A percentile compares a stretch with the other conserved stretches of the same genome.
Evolutionary conservation across 2,797 vertebrate genomes (phyloP).

Genomic region (Myripristis murdjan): DNA sequence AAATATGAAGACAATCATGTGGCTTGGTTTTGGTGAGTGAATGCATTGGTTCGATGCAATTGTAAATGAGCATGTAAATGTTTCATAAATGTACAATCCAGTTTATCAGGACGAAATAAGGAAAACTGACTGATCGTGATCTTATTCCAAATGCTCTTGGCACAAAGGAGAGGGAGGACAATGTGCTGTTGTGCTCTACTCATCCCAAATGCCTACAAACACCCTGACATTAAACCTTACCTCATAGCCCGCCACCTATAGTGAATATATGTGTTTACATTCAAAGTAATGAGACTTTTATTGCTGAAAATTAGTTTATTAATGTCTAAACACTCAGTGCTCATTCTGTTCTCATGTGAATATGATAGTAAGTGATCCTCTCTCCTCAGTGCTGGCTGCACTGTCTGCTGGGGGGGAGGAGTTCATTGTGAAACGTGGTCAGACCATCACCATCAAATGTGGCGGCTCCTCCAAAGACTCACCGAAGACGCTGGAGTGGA

Average conservation of each 20-base stretch:
- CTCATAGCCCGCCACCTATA: not conserved
- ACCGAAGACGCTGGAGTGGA: rapidly evolving
- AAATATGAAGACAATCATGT: constrained; percentile 58
- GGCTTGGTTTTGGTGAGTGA: constrained; percentile 72
- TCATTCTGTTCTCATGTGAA: not conserved
- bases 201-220: not conserved
- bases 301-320: not conserved
- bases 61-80: not conserved
- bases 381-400: constrained; percentile 66
- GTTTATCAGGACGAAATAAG: too few species aligned
- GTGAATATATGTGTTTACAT: not conserved
- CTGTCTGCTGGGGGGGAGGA: constrained; percentile 41
- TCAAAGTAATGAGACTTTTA: constrained; percentile 3
- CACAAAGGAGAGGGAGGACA: too few species aligned
- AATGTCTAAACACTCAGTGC: not conserved
- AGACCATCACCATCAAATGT: not conserved
- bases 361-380: not conserved
- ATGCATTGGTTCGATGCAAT: not conserved
- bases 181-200: constrained; percentile 1
- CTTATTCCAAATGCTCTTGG: not conserved
- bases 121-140: not conserved
- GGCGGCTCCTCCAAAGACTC: rapidly evolving
- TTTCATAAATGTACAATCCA: too few species aligned
- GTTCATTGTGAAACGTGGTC: not conserved
- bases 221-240: not conserved